Base-by-base conservation (phyloP, 2,888 invertebrate species). In the Acheta domesticus region DNA sequence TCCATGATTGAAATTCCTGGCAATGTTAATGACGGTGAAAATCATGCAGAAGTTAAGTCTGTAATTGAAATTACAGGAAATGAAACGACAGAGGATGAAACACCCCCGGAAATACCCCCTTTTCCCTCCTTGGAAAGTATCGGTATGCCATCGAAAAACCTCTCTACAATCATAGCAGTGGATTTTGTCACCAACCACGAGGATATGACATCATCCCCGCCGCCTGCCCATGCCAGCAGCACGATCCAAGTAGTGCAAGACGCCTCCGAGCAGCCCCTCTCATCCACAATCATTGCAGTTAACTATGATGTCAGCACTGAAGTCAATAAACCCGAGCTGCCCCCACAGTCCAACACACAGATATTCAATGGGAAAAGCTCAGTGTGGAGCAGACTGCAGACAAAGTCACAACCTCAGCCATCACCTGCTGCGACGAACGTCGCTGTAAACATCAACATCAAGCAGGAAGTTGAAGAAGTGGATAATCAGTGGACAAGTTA, bases 221-320 rank as follows among this genome's bases (percentile, higher is more conserved):
- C 62, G 16, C 62, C 62, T 62, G 62, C 62, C 14, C 62, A 62
- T 62, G 62, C 62, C 62, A 62, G 62, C 62, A 62, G 62, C n/a
- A 62, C 62, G 5, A 62, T 62, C n/a, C 62, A 62, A 62, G 62
- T 62, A 19, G n/a, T 62, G 62, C 62, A 62, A 62, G 62, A 62
- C 62, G 11, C 62, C 14, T 4, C 62, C n/a, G 62, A 62, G n/a
- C 62, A 62, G 50, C 77, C 74, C 36, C 79, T 49, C 36, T 78
- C 49, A 74, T 77, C 79, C 11, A 81, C 81, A n/a, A 76, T 81
- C 19, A 79, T 81, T 74, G 76, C 79, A 14, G 79, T 81, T 49
- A 78, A 78, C 73, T 80, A 76, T 49, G 75, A 23, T 16, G n/a
- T 49, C 23, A 49, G 11, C 23, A 48, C 1, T 23, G 48, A 19